Percentiles rank a stretch among this genome's conserved stretches.
phyloP scores from a whole-genome alignment of 2,888 invertebrate genomes.

The Spodoptera exigua region DNA sequence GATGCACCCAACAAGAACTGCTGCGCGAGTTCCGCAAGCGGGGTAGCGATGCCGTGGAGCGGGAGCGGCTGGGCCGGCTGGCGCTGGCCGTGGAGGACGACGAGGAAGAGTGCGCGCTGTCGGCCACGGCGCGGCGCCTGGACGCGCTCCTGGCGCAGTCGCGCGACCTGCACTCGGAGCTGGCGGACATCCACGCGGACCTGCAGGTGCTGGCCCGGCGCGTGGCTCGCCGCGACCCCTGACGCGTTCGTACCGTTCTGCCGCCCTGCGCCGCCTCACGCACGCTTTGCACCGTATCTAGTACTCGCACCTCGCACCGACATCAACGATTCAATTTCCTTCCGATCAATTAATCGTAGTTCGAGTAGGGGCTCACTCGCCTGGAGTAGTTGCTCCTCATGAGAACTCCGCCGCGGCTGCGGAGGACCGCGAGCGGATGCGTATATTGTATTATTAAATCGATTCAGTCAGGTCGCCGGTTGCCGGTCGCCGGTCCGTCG shows the following conservation, averaged over 20 bases:
- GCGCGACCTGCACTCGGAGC: slow-evolving; percentile 81
- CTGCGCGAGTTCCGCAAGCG: slow-evolving; percentile 67
- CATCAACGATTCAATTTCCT: slow-evolving; percentile 46
- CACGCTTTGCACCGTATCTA: slow-evolving; percentile 52
- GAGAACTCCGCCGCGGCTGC: slow-evolving; percentile 3
- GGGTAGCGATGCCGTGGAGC: slow-evolving; percentile 75
- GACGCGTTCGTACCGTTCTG: slow-evolving; percentile 82
- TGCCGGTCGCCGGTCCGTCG: slow-evolving; percentile 4
- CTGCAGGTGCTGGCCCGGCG: slow-evolving; percentile 88
- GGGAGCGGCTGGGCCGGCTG: slow-evolving; percentile 80
- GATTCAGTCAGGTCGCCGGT: slow-evolving; percentile 6
- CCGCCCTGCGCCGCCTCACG: slow-evolving; percentile 40
- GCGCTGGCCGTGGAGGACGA: slow-evolving; percentile 85
- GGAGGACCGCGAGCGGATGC: slow-evolving; percentile 35
- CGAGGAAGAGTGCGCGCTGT: slow-evolving; percentile 73
- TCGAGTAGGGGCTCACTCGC: slow-evolving; percentile 17
- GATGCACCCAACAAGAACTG: slow-evolving; percentile 63
- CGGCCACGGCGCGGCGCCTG: slow-evolving; percentile 78
- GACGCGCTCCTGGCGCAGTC: slow-evolving; percentile 85
- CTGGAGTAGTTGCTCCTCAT: slow-evolving; percentile 10
- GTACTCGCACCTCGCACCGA: slow-evolving; percentile 45
- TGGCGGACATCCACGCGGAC: slow-evolving; percentile 85
- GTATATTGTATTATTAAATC: slow-evolving; percentile 21
- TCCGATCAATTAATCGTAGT: slow-evolving; percentile 32
- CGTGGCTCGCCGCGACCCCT: slow-evolving; percentile 78